Base-by-base conservation (phyloP, 2,888 invertebrate species). In the Ichneumon xanthorius region DNA sequence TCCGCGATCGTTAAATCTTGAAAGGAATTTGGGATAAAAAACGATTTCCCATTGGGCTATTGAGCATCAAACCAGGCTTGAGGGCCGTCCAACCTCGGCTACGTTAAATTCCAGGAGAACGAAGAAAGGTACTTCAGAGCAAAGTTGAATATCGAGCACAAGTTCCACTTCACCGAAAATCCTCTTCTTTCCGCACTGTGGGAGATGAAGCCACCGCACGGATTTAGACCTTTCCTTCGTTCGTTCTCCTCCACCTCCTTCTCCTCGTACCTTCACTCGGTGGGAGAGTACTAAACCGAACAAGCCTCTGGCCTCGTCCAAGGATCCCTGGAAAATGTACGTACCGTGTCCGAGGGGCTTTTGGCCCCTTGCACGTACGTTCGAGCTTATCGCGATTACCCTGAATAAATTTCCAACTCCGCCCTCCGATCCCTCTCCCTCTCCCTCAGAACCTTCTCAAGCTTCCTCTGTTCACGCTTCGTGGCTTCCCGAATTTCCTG, bases 371-470 rank as follows among this genome's bases (percentile, higher is more conserved):
- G 75, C 76, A 75, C 84, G 79, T 81, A 71, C 77, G 68, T 75
- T 76, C 81, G 77, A 71, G 82, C 82, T 82, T 82, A 82, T 82
- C 76, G 82, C 82, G 82, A 82, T 82, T 82, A 82, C 82, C 82
- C 77, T 82, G 82, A 82, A 82, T 82, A 82, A 82, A 82, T 82
- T 82, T 82, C 82, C 33, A 82, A 82, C 77, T 82, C 82, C 45
- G 14, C 33, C 58, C 45, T 45, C 61, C 37, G 16, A 4, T 16
- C 26, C n/a, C 72, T 72, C 68, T 53, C 67, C 61, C 40, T 22
- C 40, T 53, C 58, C 53, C 61, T 65, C 67, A 30, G 19, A 19
- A 22, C 4, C 22, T 30, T 65, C 63, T 37, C 55, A 22, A 55
- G 40, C 22, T 16, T 48, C 67, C 76, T 45, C 68, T 68, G 67